Evolutionary conservation across 2,113 vertebrate species (phyloP).

Genomic region (Melanostigma gelatinosum): DNA sequence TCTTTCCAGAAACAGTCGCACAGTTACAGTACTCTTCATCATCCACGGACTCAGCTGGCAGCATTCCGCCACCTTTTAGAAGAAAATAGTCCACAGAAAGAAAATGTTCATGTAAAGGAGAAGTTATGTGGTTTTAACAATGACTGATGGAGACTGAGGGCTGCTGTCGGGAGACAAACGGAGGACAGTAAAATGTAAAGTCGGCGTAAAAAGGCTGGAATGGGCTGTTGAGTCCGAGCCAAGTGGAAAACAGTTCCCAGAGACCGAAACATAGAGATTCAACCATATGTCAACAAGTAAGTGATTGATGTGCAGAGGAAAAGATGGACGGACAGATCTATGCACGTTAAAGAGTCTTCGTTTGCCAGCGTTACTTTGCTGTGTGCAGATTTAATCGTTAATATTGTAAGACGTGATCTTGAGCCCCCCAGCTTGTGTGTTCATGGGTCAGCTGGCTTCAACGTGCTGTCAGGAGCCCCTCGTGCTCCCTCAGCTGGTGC

Average conservation of each 20-base stretch:
- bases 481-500: conserved; percentile 3
- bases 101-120: background rate
- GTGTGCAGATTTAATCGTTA: background rate
- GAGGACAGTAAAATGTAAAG: conserved; percentile 45
- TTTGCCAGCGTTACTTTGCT: background rate
- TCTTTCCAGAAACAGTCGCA: background rate
- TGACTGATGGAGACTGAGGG: conserved; percentile 46
- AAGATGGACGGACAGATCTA: background rate
- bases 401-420: conserved; percentile 6
- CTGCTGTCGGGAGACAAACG: conserved; percentile 41
- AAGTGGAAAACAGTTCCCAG: conserved; percentile 38
- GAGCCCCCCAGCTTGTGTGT: conserved; percentile 16
- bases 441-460: conserved; percentile 38
- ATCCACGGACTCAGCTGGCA: background rate
- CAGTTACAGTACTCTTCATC: background rate
- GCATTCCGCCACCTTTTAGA: background rate
- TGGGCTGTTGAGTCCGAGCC: conserved; percentile 34
- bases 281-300: background rate
- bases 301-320: conserved; percentile 41
- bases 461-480: conserved; percentile 24
- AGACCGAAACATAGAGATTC: conserved; percentile 31
- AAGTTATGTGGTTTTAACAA: conserved; percentile 34
- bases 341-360: background rate
- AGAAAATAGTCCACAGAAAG: background rate
- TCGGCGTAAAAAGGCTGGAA: conserved; percentile 25